These are phyloP conservation scores for Hydractinia symbiolongicarpus DNA, from an alignment of 30 jellyfish, hydroid and myxozoan genomes.

Conservation along the genomic window DNA sequence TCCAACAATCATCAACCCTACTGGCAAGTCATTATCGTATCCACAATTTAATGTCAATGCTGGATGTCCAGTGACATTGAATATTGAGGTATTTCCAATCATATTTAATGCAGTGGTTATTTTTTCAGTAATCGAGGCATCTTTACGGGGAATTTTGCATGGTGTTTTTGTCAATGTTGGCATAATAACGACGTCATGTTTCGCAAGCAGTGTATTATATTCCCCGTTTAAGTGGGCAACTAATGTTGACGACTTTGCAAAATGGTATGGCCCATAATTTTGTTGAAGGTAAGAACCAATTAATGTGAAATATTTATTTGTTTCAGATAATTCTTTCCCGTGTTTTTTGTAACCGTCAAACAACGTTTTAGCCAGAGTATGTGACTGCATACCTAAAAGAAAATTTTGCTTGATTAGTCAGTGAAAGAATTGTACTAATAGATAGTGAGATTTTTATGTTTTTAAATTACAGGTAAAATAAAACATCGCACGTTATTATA, in stretches of 20 bases:
- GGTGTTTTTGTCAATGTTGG: slow-evolving; percentile 24
- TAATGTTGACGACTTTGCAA: slow-evolving; percentile 25
- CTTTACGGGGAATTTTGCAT: not conserved
- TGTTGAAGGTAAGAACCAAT: slow-evolving; percentile 8
- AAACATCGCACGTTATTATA: too few relatives aligned
- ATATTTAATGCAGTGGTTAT: not conserved
- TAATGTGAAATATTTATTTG: not conserved
- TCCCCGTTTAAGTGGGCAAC: not conserved
- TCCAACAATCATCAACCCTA: slow-evolving; percentile 34
- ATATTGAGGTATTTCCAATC: slow-evolving; percentile 23
- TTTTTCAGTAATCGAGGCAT: not conserved
- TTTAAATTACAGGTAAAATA: too few relatives aligned
- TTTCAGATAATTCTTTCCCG: not conserved
- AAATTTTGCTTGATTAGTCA: too few relatives aligned
- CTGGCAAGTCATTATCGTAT: slow-evolving; percentile 28
- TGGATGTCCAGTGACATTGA: slow-evolving; percentile 41
- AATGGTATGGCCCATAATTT: slow-evolving; percentile 28
- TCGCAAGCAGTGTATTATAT: slow-evolving; percentile 7
- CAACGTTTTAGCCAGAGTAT: slow-evolving; percentile 8
- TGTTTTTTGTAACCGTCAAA: slow-evolving; percentile 11
- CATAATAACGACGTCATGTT: slow-evolving; percentile 28
- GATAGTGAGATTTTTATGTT: too few relatives aligned
- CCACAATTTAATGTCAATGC: slow-evolving; percentile 32
- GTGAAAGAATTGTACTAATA: too few relatives aligned
- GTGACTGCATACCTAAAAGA: slow-evolving; percentile 22